These are phyloP conservation scores for Vidua chalybeata DNA, from an alignment of 2,113 vertebrate genomes.

Conservation along the genomic window DNA sequence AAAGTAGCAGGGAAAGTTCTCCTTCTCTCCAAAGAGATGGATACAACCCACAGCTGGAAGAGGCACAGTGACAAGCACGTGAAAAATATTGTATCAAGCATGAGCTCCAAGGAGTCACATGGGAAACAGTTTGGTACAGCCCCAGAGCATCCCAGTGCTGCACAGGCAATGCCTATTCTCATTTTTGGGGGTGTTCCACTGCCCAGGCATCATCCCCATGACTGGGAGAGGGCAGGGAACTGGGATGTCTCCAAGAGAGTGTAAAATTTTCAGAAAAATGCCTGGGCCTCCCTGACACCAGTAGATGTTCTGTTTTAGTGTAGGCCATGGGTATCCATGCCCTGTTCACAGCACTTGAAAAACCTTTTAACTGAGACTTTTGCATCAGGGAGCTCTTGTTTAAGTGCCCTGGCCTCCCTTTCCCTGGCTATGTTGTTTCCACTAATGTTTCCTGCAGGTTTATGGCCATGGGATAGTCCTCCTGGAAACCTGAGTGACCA, in stretches of 20 bases:
- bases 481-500: neutral
- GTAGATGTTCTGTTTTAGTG: neutral
- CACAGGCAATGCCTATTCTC: neutral
- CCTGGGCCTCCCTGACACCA: neutral
- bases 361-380: neutral
- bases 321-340: neutral
- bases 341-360: neutral
- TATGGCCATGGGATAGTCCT: neutral
- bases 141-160: neutral
- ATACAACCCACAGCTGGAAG: neutral
- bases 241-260: neutral
- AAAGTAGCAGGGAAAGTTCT: neutral
- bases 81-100: neutral
- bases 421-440: neutral
- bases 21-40: neutral
- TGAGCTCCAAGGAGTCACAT: neutral
- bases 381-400: neutral
- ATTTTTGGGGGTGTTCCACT: neutral
- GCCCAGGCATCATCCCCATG: neutral
- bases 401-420: neutral
- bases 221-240: neutral
- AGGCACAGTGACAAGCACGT: neutral
- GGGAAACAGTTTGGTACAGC: neutral
- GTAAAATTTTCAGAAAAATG: neutral
- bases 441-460: neutral